phyloP scores from a whole-genome alignment of 2,888 invertebrate genomes.

The Hyles lineata region DNA sequence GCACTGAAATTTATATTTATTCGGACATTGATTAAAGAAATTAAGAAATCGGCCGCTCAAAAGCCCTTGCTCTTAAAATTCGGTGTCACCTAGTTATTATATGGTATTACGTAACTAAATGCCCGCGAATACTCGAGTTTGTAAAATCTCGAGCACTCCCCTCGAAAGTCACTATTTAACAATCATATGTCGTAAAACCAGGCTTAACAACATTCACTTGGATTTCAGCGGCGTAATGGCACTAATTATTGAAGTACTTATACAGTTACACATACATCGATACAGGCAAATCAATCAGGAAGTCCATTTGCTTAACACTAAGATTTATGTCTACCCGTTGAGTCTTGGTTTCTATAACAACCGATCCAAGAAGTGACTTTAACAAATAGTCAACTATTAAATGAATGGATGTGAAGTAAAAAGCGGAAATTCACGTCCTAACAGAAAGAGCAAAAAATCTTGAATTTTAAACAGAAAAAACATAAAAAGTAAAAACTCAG shows the following conservation, averaged over 20 bases:
- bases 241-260: slow-evolving; percentile 36
- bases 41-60: slow-evolving; percentile 45
- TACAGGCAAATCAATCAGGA: slow-evolving; percentile 33
- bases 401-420: not conserved
- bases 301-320: slow-evolving; percentile 28
- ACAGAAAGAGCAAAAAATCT: not conserved
- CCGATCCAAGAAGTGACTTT: not conserved
- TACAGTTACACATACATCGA: slow-evolving; percentile 33
- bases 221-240: slow-evolving; percentile 35
- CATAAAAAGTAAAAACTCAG: not conserved
- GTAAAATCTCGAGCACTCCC: slow-evolving; percentile 44
- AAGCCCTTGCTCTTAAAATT: slow-evolving; percentile 55
- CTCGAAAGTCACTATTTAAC: slow-evolving; percentile 48
- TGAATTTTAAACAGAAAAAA: not conserved
- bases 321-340: slow-evolving; percentile 13
- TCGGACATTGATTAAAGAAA: slow-evolving; percentile 32
- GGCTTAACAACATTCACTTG: slow-evolving; percentile 29
- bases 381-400: slow-evolving; percentile 2
- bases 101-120: slow-evolving; percentile 50
- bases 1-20: slow-evolving; percentile 26
- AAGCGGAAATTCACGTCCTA: not conserved
- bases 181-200: slow-evolving; percentile 23
- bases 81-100: slow-evolving; percentile 50
- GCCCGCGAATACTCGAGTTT: slow-evolving; percentile 47
- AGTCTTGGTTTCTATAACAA: not conserved